Percentiles rank a stretch among this genome's conserved stretches.
These are phyloP conservation scores for Esox lucius DNA, from an alignment of 2,797 vertebrate species.

Conservation along the genomic window DNA sequence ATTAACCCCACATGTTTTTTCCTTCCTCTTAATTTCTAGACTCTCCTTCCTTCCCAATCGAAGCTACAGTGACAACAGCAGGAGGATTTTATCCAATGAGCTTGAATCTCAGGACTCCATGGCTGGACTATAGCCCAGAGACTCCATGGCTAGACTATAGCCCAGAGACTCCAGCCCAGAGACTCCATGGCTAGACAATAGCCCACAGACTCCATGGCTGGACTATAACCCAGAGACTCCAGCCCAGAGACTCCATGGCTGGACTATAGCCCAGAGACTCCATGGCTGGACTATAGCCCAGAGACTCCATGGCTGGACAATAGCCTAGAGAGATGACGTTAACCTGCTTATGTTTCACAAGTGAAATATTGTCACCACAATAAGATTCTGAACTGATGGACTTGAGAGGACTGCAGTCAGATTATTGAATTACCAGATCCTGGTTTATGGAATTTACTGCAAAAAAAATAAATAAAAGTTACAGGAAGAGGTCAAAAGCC, in stretches of 20 bases:
- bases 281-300: too few species aligned
- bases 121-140: slow-evolving; percentile 43
- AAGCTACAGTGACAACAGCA: slow-evolving; percentile 76
- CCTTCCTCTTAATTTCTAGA: slow-evolving; percentile 44
- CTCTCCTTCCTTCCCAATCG: slow-evolving; percentile 77
- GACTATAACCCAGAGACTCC: too few species aligned
- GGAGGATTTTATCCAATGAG: slow-evolving; percentile 71
- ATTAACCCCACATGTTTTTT: neutral
- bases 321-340: slow-evolving; percentile 44
- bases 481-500: neutral
- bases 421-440: neutral
- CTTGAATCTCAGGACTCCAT: slow-evolving; percentile 75
- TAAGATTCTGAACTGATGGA: neutral
- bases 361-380: neutral
- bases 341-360: neutral
- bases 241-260: too few species aligned
- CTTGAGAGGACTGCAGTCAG: slow-evolving; percentile 1
- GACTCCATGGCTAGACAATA: too few species aligned
- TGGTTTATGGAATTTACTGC: neutral
- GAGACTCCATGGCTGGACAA: too few species aligned
- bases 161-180: too few species aligned
- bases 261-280: too few species aligned
- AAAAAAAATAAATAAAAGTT: too few species aligned
- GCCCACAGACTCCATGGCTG: too few species aligned
- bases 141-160: too few species aligned